Base-by-base conservation (phyloP, 2,113 vertebrate species). In the Petrocephalus microphthalmus region DNA sequence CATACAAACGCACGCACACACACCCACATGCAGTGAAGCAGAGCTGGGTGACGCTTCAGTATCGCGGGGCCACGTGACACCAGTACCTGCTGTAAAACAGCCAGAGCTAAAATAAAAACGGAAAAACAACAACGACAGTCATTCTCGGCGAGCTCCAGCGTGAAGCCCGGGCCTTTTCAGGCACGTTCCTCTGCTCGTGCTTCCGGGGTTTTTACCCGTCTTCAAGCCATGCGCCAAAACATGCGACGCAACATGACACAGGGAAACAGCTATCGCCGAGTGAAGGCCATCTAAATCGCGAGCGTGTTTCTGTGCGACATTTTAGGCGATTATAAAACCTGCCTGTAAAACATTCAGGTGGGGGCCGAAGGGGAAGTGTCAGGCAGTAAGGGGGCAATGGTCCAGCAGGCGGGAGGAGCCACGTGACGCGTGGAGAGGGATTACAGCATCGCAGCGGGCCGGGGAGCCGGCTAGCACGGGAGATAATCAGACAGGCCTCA, bases 331-430 rank as follows among this genome's bases (percentile, higher is more conserved):
- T 54, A 57, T 33, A 33, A 54, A 85, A 57, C 93, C 91, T 94
- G 94, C 91, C 91, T 91, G 92, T 96, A 90, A 95, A 96, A 95
- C 95, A 96, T 96, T 96, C 90, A 96, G 95, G 94, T 93, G 93
- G 94, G 94, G 94, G 92, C 93, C 90, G 90, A 90, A 93, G 95
- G 94, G 93, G 95, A 93, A 94, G 93, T 93, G 91, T 93, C 94
- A 93, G 94, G 94, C 94, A 94, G 94, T 94, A 94, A 92, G 92
- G 91, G 92, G 89, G 91, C 93, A 92, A 94, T 92, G 93, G 92
- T 91, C 93, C 93, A 93, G 93, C 91, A 88, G 92, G 93, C 78
- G 78, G 89, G 90, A 92, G 91, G 92, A 93, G 92, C 92, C 94
- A 94, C 93, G 92, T 94, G 85, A 91, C 92, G 91, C 52, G n/a